phyloP scores from a whole-genome alignment of 2,888 invertebrate species.

The Didymodactylos carnosus region DNA sequence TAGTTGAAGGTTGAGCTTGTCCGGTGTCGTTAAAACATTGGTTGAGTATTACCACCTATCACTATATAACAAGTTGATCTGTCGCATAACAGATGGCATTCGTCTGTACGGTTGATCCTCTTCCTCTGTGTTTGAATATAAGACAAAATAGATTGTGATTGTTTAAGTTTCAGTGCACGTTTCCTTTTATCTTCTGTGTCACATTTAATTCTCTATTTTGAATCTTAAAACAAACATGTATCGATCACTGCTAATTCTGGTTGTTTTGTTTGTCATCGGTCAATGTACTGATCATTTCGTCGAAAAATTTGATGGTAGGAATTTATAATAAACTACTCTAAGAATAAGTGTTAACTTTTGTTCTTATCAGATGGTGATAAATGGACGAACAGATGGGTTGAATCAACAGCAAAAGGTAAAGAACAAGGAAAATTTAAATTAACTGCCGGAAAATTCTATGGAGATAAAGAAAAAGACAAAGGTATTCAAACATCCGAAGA shows the following conservation, averaged over 20 bases:
- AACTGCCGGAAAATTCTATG: conserved; percentile 81
- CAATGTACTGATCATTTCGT: not conserved
- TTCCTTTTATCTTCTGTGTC: too few species aligned
- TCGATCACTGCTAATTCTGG: not conserved
- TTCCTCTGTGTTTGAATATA: too few species aligned
- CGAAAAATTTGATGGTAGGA: not conserved
- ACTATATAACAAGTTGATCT: too few species aligned
- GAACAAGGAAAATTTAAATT: conserved; percentile 58
- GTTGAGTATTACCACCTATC: too few species aligned
- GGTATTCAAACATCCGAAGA: conserved; percentile 87
- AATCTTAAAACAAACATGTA: too few species aligned
- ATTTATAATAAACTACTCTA: not conserved
- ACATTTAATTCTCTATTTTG: too few species aligned
- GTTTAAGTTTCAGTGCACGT: too few species aligned
- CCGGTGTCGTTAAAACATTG: too few species aligned
- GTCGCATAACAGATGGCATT: too few species aligned
- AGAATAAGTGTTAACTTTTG: not conserved
- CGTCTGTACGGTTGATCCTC: too few species aligned
- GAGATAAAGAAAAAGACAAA: conserved; percentile 58
- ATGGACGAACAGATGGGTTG: conserved; percentile 7
- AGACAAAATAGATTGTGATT: too few species aligned
- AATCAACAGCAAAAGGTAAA: conserved; percentile 11
- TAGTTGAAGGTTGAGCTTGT: too few species aligned
- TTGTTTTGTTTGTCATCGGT: not conserved
- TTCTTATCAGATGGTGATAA: not conserved